Conservation (phyloP, 2,797 vertebrate genomes). For the Astyanax mexicanus region DNA sequence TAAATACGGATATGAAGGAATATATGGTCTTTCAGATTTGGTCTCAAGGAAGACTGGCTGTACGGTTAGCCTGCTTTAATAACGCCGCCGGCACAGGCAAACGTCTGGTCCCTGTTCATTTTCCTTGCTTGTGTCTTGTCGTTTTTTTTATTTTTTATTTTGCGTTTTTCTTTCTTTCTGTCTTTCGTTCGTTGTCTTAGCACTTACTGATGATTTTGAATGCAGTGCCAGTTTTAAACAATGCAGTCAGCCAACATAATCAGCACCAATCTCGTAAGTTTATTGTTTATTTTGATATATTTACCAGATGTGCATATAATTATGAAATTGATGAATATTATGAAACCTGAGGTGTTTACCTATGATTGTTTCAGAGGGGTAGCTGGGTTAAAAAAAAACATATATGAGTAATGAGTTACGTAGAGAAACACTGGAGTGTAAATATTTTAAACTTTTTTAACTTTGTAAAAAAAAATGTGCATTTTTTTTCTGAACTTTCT, state of each 20-base stretch:
- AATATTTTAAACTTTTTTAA: conserved; percentile 60
- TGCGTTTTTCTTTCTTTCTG: conserved; percentile 29
- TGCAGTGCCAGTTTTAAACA: conserved; percentile 65
- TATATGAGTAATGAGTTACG: too few relatives aligned
- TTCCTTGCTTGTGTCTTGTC: conserved; percentile 50
- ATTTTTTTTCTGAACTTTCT: conserved; percentile 51
- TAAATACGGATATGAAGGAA: conserved; percentile 60
- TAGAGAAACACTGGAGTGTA: conserved; percentile 80
- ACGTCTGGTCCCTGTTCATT: conserved; percentile 47
- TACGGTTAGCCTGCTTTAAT: conserved; percentile 72
- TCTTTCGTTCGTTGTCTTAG: too few relatives aligned
- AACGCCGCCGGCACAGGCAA: conserved; percentile 45
- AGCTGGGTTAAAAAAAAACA: conserved; percentile 41
- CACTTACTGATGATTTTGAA: conserved; percentile 74
- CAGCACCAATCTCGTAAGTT: conserved; percentile 59
- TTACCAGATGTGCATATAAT: conserved; percentile 55
- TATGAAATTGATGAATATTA: too few relatives aligned
- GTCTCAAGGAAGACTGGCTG: conserved; percentile 18
- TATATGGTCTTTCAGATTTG: conserved; percentile 56
- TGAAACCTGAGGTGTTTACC: conserved; percentile 72
- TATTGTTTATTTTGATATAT: conserved; percentile 40
- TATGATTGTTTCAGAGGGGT: conserved; percentile 67
- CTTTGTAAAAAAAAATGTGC: conserved; percentile 48
- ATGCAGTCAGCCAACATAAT: conserved; percentile 53
- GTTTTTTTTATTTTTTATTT: conserved; percentile 30